These are phyloP conservation scores for Tetragnatha versicolor DNA, from an alignment of 1,140 invertebrate genomes.

Conservation along the genomic window DNA sequence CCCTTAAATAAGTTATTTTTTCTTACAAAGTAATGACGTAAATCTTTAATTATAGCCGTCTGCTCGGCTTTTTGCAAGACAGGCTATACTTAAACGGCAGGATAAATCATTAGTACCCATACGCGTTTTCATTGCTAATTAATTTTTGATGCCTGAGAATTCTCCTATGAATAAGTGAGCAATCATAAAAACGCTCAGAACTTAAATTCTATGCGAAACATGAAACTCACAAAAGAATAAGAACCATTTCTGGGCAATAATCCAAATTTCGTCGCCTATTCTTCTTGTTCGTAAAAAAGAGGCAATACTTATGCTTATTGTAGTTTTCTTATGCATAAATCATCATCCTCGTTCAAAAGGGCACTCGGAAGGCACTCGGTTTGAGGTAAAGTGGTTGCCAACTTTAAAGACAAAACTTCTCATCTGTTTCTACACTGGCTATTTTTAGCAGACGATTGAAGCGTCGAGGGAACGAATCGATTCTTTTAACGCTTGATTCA, in stretches of 20 bases:
- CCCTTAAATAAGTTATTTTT: no score
- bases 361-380: neutral
- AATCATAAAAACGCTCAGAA: neutral
- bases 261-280: conserved; percentile 32
- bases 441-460: conserved; percentile 27
- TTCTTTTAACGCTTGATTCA: no score
- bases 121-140: conserved; percentile 4
- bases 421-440: conserved; percentile 19
- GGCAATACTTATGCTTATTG: conserved; percentile 23
- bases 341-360: neutral
- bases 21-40: no score
- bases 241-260: conserved; percentile 19
- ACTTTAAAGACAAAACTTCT: conserved; percentile 29
- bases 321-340: conserved; percentile 36
- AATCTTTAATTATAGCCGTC: no score
- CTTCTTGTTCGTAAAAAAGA: neutral
- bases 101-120: no score
- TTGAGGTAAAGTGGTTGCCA: conserved; percentile 35
- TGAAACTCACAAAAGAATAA: no score
- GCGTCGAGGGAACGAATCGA: conserved; percentile 10
- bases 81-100: no score
- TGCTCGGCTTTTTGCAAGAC: no score
- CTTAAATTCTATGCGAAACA: no score
- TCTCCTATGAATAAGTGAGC: conserved; percentile 15
- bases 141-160: conserved; percentile 25